Conservation (phyloP, 1,140 invertebrate species). For the Papilio aristodemus region DNA sequence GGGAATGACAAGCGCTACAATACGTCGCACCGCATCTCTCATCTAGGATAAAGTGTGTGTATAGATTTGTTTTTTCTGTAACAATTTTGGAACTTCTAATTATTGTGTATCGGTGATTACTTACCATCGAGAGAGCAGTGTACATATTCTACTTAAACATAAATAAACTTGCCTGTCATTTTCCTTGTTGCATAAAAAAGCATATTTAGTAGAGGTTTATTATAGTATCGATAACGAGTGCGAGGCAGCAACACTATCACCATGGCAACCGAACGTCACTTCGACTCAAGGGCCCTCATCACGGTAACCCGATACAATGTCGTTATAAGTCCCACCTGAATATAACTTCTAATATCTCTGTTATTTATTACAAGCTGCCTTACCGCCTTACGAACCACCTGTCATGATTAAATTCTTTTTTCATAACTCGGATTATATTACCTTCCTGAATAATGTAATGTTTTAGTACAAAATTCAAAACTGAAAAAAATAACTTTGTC, state of each 20-base stretch:
- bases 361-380: constrained; percentile 15
- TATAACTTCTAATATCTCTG: constrained; percentile 16
- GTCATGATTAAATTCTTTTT: constrained; percentile 12
- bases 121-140: too few relatives aligned
- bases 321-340: constrained; percentile 27
- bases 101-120: too few relatives aligned
- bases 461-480: too few relatives aligned
- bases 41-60: too few relatives aligned
- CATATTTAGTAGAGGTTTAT: neutral
- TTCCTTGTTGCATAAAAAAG: neutral
- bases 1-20: too few relatives aligned
- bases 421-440: neutral
- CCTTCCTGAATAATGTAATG: neutral
- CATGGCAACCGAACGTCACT: constrained; percentile 10
- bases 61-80: too few relatives aligned
- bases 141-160: too few relatives aligned
- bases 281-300: constrained; percentile 21
- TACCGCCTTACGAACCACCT: neutral
- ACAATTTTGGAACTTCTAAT: too few relatives aligned
- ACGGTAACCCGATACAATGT: constrained; percentile 21
- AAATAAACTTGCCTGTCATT: too few relatives aligned
- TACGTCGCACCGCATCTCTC: too few relatives aligned
- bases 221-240: neutral
- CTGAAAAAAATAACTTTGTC: too few relatives aligned
- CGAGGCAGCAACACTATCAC: constrained; percentile 3